Evolutionary conservation across 2,113 vertebrate genomes (phyloP).

Genomic region (Geothlypis trichas): DNA sequence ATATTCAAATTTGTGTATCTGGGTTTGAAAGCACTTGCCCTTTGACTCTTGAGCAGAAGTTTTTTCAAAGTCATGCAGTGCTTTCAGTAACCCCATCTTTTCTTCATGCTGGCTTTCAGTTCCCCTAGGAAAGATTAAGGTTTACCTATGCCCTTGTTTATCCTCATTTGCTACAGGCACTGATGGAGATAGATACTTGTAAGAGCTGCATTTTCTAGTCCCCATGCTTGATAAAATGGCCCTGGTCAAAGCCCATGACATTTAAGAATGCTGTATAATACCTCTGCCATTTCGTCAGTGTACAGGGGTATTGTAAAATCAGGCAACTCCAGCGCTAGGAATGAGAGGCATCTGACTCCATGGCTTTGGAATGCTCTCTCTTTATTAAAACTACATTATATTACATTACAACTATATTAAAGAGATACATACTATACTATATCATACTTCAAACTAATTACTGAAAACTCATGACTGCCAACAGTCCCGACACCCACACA

Average conservation of each 20-base stretch:
- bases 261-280: neutral
- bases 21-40: neutral
- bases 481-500: too few species aligned
- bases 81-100: neutral
- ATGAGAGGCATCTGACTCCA: too few species aligned
- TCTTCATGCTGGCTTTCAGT: neutral
- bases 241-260: neutral
- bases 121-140: neutral
- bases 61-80: neutral
- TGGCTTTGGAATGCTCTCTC: too few species aligned
- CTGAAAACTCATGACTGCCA: too few species aligned
- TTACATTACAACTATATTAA: too few species aligned
- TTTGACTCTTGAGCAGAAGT: neutral
- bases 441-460: too few species aligned
- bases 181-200: neutral
- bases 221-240: neutral
- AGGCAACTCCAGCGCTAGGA: too few species aligned
- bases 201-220: neutral
- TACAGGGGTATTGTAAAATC: neutral
- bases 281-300: fast-evolving
- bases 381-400: too few species aligned
- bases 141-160: neutral
- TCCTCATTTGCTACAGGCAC: neutral
- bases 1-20: neutral
- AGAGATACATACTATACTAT: too few species aligned